Evolutionary conservation across 2,888 invertebrate genomes (phyloP).

Genomic region (Zonitis immaculata): DNA sequence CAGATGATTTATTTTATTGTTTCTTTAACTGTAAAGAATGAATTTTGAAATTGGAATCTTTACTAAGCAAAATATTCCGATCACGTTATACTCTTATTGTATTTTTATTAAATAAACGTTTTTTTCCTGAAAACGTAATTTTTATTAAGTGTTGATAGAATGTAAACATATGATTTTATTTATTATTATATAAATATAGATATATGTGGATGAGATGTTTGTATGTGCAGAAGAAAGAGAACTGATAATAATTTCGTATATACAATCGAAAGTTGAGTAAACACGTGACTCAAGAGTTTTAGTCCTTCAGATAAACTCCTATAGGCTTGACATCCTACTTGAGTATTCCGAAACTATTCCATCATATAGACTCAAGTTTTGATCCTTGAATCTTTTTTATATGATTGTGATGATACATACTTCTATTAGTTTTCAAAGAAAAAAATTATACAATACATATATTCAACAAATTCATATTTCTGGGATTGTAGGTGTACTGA

Average conservation of each 20-base stretch:
- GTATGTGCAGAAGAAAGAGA: background rate
- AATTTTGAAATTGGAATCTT: slow-evolving; percentile 25
- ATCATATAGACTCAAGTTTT: background rate
- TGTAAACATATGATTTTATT: background rate
- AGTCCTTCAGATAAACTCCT: background rate
- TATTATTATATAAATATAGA: too few species aligned
- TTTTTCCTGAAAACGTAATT: too few species aligned
- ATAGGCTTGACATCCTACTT: background rate
- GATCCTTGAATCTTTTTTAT: too few species aligned
- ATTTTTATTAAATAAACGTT: too few species aligned
- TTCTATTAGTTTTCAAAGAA: too few species aligned
- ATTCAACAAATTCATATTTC: too few species aligned
- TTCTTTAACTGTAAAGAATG: slow-evolving; percentile 22
- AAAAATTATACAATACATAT: too few species aligned
- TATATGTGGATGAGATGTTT: too few species aligned
- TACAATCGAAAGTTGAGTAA: slow-evolving; percentile 12
- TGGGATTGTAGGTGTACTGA: too few species aligned
- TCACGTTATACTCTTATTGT: background rate
- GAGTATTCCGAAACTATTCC: background rate
- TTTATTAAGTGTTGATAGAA: background rate
- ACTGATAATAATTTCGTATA: slow-evolving; percentile 7
- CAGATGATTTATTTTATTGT: slow-evolving; percentile 42
- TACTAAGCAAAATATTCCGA: background rate
- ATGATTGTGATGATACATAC: too few species aligned
- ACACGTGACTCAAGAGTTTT: slow-evolving; percentile 23